These are phyloP conservation scores for Sylvilagus bachmani DNA, from an alignment of 2,113 vertebrate genomes.

Conservation along the genomic window DNA sequence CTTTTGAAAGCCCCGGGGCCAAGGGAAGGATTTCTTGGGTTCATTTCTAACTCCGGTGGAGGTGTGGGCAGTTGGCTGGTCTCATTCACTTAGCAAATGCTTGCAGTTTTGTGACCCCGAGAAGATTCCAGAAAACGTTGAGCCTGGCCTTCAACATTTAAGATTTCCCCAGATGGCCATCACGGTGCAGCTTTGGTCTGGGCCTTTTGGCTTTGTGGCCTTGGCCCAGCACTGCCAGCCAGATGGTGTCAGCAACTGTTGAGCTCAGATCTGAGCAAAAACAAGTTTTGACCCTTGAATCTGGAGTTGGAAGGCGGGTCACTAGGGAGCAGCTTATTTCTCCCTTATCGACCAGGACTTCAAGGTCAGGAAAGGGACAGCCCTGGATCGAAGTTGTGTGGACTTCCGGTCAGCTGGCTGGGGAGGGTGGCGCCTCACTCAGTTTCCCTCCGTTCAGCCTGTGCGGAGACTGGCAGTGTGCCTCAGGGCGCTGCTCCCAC, in stretches of 20 bases:
- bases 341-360: not conserved
- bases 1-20: not conserved
- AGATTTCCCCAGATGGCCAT: constrained; percentile 11
- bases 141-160: not conserved
- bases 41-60: not conserved
- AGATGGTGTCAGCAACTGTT: not conserved
- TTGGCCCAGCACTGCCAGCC: not conserved
- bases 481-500: not conserved
- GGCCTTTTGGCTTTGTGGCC: not conserved
- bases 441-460: not conserved
- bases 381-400: not conserved
- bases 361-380: not conserved
- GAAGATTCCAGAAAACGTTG: not conserved
- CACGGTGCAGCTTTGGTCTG: not conserved
- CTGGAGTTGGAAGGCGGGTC: not conserved
- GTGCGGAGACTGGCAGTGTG: not conserved
- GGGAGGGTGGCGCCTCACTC: not conserved
- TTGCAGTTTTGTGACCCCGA: constrained; percentile 7
- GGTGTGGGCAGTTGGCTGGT: not conserved
- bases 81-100: constrained; percentile 22
- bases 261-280: not conserved
- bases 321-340: not conserved
- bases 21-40: not conserved
- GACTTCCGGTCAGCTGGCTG: not conserved
- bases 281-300: not conserved